Percentiles rank a stretch among this genome's conserved stretches.
Conservation (phyloP, 2,888 invertebrate species). For the Dastarcus helophoroides region DNA sequence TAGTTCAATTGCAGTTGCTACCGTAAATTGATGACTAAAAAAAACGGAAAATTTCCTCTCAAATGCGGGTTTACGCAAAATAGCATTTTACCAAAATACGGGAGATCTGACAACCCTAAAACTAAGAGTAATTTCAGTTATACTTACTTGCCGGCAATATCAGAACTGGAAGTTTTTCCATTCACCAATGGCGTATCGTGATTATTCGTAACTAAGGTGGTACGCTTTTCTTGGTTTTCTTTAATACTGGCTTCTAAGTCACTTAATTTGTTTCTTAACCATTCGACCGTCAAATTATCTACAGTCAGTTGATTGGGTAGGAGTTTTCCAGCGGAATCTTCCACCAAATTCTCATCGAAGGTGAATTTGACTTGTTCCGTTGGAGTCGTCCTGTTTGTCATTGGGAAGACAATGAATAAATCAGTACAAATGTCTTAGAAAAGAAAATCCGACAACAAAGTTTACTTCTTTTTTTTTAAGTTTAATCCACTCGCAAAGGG, state of each 20-base stretch:
- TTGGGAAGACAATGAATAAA: not conserved
- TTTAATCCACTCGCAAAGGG: too few relatives aligned
- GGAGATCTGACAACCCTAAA: too few relatives aligned
- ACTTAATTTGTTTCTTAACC: slow-evolving; percentile 66
- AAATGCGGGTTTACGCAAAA: too few relatives aligned
- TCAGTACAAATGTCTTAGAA: too few relatives aligned
- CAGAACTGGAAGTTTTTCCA: slow-evolving; percentile 32
- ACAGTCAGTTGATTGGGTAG: slow-evolving; percentile 81
- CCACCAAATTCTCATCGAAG: slow-evolving; percentile 79
- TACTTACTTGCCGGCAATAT: too few relatives aligned
- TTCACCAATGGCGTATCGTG: slow-evolving; percentile 26
- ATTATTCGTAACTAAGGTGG: slow-evolving; percentile 19
- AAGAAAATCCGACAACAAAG: too few relatives aligned
- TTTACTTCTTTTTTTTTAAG: too few relatives aligned
- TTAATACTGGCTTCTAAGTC: slow-evolving; percentile 72
- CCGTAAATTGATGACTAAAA: too few relatives aligned
- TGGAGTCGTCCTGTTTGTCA: slow-evolving; percentile 70
- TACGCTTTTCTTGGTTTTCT: slow-evolving; percentile 60
- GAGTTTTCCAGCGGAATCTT: slow-evolving; percentile 78
- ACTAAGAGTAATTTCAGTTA: too few relatives aligned
- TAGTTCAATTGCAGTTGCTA: too few relatives aligned
- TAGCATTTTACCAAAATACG: too few relatives aligned
- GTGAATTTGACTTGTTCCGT: slow-evolving; percentile 66
- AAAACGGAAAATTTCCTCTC: too few relatives aligned
- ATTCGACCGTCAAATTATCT: slow-evolving; percentile 85